A percentile compares a stretch with the other conserved stretches of the same genome.
Conservation (phyloP, 1,140 invertebrate species). For the Acromyrmex charruanus region DNA sequence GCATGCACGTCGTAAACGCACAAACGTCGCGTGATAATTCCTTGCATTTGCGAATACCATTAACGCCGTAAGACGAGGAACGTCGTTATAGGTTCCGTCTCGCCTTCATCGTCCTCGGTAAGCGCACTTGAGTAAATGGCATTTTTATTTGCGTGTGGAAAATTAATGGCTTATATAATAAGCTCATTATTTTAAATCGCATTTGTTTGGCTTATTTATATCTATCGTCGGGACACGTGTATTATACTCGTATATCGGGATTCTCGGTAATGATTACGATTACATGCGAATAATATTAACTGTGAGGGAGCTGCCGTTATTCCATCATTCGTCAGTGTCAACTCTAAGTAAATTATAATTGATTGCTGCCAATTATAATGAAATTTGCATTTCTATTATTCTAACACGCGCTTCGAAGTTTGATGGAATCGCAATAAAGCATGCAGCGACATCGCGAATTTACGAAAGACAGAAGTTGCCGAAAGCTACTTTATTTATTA, state of each 20-base stretch:
- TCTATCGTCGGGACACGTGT: background rate
- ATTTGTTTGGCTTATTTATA: conserved; percentile 37
- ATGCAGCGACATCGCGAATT: background rate
- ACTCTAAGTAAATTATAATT: background rate
- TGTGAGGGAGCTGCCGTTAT: background rate
- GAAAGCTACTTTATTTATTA: background rate
- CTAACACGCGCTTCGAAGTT: background rate
- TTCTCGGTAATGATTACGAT: conserved; percentile 50
- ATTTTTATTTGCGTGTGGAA: conserved; percentile 35
- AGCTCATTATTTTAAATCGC: conserved; percentile 18
- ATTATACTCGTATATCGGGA: background rate
- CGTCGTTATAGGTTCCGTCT: conserved; percentile 35
- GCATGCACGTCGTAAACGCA: background rate
- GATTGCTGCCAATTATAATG: conserved; percentile 5
- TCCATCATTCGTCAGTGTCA: background rate
- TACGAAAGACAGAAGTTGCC: background rate
- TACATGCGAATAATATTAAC: conserved; percentile 12
- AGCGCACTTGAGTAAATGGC: conserved; percentile 1
- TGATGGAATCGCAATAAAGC: background rate
- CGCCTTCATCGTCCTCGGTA: conserved; percentile 1
- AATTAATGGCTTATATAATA: conserved; percentile 46
- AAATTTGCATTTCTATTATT: conserved; percentile 22
- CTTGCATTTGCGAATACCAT: conserved; percentile 7
- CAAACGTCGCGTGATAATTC: background rate
- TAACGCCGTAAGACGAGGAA: background rate